These are phyloP conservation scores for Oscheius sp. DNA, from an alignment of 2,888 invertebrate genomes.

Conservation along the genomic window DNA sequence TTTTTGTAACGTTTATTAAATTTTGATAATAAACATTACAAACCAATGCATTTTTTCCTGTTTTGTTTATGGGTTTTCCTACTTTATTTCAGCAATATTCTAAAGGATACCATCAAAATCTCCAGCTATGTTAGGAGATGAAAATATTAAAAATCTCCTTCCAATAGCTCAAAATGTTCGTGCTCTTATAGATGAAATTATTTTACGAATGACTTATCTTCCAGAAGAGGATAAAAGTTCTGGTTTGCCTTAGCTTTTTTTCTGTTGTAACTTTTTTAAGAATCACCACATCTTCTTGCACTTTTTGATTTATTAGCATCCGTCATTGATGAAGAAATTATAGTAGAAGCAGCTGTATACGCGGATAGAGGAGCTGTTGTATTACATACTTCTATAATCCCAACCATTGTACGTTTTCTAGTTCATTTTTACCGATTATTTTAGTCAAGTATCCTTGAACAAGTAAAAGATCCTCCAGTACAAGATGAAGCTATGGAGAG, in stretches of 20 bases:
- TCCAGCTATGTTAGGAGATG: conserved; percentile 6
- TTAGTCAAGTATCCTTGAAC: too few relatives aligned
- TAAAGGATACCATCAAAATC: background rate
- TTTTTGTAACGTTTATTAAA: conserved; percentile 8
- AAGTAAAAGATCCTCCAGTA: too few relatives aligned
- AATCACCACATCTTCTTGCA: conserved; percentile 8
- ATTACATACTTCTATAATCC: background rate
- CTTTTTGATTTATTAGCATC: conserved; percentile 12
- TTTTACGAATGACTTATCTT: background rate
- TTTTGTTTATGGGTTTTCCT: background rate
- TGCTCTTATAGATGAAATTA: conserved; percentile 8
- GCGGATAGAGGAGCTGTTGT: background rate
- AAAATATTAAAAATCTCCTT: background rate
- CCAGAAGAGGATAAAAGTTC: conserved; percentile 2
- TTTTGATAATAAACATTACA: conserved; percentile 6
- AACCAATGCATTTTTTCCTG: background rate
- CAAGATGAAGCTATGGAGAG: too few relatives aligned
- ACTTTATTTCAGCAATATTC: background rate
- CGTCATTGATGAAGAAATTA: conserved; percentile 9
- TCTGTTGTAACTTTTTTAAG: background rate
- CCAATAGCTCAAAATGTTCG: conserved; percentile 1
- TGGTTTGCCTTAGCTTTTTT: background rate
- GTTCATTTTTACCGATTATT: too few relatives aligned
- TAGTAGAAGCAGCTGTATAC: conserved; percentile 2
- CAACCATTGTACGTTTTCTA: background rate